Evolutionary conservation across 2,888 invertebrate genomes (phyloP).

Genomic region (Tribolium freemani): DNA sequence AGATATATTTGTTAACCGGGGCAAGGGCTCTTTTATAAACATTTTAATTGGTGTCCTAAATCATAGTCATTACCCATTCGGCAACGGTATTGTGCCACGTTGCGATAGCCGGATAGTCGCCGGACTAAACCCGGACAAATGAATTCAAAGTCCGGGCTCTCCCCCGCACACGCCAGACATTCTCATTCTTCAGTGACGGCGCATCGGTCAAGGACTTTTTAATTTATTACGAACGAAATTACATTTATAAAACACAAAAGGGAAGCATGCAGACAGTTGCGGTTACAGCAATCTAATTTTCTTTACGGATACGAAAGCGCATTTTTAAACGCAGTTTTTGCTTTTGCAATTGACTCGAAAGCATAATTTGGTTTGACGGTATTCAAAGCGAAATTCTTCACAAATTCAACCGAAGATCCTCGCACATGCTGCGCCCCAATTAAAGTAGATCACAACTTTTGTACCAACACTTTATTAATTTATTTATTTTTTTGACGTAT

Average conservation of each 20-base stretch:
- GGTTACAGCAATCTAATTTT: conserved; percentile 19
- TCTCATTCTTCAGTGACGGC: conserved; percentile 33
- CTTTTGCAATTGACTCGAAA: no score
- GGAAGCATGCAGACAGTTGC: conserved; percentile 4
- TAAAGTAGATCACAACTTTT: no score
- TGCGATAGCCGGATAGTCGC: conserved; percentile 34
- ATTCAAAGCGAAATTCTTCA: no score
- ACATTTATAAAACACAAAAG: conserved; percentile 31
- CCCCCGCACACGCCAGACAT: conserved; percentile 30
- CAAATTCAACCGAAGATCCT: no score
- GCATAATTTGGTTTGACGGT: no score
- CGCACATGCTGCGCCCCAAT: no score
- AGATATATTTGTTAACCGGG: conserved; percentile 51
- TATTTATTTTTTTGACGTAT: no score
- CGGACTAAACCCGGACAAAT: conserved; percentile 33
- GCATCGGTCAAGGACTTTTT: conserved; percentile 33
- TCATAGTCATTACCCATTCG: conserved; percentile 64
- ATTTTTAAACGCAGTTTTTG: not conserved
- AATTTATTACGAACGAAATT: conserved; percentile 32
- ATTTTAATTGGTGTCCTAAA: conserved; percentile 67
- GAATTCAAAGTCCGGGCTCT: conserved; percentile 38
- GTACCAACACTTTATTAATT: no score
- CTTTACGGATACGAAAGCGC: not conserved
- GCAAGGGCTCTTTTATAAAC: conserved; percentile 62
- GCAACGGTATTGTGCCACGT: conserved; percentile 52